Percentiles rank a stretch among this genome's conserved stretches.
Evolutionary conservation across 2,888 invertebrate genomes (phyloP).

Genomic region (Habrosyne pyritoides): DNA sequence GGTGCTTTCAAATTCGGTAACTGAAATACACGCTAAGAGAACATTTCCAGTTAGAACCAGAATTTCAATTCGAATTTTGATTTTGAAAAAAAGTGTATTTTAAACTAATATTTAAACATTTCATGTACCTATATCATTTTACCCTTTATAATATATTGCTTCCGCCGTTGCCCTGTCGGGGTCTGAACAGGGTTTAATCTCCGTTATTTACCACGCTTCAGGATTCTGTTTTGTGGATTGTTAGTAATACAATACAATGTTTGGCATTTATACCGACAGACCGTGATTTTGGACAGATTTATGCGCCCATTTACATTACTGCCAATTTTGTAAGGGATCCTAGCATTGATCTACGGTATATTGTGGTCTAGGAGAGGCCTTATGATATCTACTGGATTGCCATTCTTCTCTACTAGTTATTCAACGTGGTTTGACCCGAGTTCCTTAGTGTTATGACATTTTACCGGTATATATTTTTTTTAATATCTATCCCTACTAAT

Average conservation of each 20-base stretch:
- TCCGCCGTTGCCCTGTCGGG: background rate
- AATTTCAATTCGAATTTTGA: no score
- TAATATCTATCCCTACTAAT: no score
- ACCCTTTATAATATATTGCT: background rate
- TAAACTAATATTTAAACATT: background rate
- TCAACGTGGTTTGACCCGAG: no score
- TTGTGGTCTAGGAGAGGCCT: constrained; percentile 29
- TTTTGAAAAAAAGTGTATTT: background rate
- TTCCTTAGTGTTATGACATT: no score
- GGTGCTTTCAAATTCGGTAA: no score
- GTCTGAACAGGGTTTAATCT: constrained; percentile 24
- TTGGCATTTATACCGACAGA: constrained; percentile 20
- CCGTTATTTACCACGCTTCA: constrained; percentile 33
- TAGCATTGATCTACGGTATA: constrained; percentile 11
- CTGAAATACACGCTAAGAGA: no score
- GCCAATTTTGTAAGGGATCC: constrained; percentile 18
- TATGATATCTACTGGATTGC: no score
- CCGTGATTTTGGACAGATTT: constrained; percentile 22
- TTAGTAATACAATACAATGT: constrained; percentile 31
- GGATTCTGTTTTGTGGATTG: constrained; percentile 16
- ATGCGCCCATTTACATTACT: constrained; percentile 33
- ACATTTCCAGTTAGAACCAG: no score
- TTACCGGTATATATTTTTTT: no score
- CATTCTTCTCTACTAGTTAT: no score
- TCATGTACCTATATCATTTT: background rate